These are phyloP conservation scores for Sepioteuthis lessoniana DNA, from an alignment of 2,888 invertebrate species.

Conservation along the genomic window DNA sequence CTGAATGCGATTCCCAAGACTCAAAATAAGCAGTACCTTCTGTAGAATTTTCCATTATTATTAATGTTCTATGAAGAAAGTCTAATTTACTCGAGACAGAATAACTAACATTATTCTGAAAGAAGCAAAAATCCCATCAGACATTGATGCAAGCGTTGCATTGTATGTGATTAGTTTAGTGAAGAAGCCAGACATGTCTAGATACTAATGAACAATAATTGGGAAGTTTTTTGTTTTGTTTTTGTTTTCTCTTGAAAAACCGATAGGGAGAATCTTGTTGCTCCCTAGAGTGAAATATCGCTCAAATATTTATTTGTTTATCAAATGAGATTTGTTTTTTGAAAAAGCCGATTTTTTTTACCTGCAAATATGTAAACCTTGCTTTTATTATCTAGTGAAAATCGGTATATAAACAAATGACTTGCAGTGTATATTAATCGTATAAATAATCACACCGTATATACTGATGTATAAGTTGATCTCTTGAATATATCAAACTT, in stretches of 20 bases:
- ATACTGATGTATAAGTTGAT: too few species aligned
- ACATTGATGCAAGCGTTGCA: background rate
- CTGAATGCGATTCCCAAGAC: background rate
- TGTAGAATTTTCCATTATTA: background rate
- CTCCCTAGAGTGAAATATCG: background rate
- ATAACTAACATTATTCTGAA: background rate
- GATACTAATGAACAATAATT: background rate
- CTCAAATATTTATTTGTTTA: background rate
- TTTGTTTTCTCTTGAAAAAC: background rate
- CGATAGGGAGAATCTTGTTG: background rate
- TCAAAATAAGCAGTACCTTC: background rate
- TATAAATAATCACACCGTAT: too few species aligned
- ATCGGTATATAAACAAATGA: too few species aligned
- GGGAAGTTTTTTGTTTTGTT: background rate
- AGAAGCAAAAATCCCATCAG: background rate
- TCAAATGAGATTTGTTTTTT: too few species aligned
- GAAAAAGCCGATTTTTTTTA: too few species aligned
- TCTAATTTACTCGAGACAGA: background rate
- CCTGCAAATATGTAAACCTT: too few species aligned
- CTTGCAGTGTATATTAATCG: too few species aligned
- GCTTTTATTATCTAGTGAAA: too few species aligned
- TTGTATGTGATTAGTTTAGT: background rate
- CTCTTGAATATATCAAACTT: too few species aligned
- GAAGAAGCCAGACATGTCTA: background rate
- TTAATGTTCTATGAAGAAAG: background rate